These are phyloP conservation scores for Microcebus murinus DNA, from an alignment of 2,113 vertebrate species.

Conservation along the genomic window DNA sequence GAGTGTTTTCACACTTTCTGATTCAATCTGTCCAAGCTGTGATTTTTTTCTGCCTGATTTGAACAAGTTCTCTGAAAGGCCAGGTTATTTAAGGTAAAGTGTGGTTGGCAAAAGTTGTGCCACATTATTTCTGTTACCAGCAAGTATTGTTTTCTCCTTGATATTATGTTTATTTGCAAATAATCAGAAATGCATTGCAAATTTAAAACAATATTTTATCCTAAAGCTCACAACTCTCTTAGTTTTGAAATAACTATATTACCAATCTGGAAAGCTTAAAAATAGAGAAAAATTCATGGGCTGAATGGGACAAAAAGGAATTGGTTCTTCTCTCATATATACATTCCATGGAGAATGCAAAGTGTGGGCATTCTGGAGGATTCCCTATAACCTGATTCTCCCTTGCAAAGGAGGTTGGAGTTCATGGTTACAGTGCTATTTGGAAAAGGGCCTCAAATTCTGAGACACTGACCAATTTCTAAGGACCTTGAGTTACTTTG, in stretches of 20 bases:
- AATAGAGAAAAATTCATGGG: background rate
- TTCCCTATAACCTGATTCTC: background rate
- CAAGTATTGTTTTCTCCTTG: background rate
- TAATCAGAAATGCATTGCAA: background rate
- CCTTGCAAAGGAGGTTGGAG: background rate
- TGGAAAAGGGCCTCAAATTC: background rate
- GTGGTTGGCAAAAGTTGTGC: background rate
- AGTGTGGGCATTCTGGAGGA: background rate
- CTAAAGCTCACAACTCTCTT: background rate
- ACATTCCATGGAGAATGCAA: background rate
- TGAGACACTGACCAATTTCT: background rate
- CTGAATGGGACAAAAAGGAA: background rate
- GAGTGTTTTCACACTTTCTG: conserved; percentile 25
- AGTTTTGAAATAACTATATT: background rate
- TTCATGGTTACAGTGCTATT: background rate
- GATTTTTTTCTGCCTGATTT: background rate
- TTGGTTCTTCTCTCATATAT: background rate
- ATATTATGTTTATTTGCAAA: conserved; percentile 27
- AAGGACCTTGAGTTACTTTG: background rate
- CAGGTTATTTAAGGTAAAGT: background rate
- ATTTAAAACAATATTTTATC: background rate
- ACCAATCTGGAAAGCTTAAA: background rate
- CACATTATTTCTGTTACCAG: background rate
- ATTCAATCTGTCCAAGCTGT: background rate
- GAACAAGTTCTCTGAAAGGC: background rate